A percentile compares a stretch with the other conserved stretches of the same genome.
Evolutionary conservation across 2,113 vertebrate genomes (phyloP).

Genomic region (Engystomops pustulosus): DNA sequence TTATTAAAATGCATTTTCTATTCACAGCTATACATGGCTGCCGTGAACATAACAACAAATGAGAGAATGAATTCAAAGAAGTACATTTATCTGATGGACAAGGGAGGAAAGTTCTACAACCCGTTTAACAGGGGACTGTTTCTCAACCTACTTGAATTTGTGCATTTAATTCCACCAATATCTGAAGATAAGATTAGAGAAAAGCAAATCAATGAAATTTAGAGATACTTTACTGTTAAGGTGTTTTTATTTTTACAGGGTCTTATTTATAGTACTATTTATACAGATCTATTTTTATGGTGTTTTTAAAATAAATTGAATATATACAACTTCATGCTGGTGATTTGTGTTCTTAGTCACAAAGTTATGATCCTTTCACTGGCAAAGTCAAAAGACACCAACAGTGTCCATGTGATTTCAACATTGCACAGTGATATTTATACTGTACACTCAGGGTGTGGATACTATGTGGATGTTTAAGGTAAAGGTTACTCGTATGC

Average conservation of each 20-base stretch:
- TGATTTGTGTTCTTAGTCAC: background rate
- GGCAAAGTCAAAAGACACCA: too few species aligned
- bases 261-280: constrained; percentile 38
- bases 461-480: too few species aligned
- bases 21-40: constrained; percentile 63
- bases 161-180: constrained; percentile 57
- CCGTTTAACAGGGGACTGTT: constrained; percentile 61
- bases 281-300: constrained; percentile 43
- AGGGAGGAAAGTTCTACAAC: constrained; percentile 59
- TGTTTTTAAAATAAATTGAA: constrained; percentile 31
- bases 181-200: constrained; percentile 48
- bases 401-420: too few species aligned
- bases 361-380: background rate
- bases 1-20: background rate
- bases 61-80: constrained; percentile 63
- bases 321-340: background rate
- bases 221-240: background rate
- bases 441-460: too few species aligned
- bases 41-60: constrained; percentile 63
- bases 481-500: too few species aligned
- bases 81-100: constrained; percentile 60
- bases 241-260: background rate
- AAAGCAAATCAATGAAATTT: constrained; percentile 29
- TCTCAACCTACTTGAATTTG: constrained; percentile 65
- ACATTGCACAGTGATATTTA: too few species aligned